Percentiles rank a stretch among this genome's conserved stretches.
Evolutionary conservation across 1,140 invertebrate species (phyloP).

Genomic region (Lordiphosa mommai): DNA sequence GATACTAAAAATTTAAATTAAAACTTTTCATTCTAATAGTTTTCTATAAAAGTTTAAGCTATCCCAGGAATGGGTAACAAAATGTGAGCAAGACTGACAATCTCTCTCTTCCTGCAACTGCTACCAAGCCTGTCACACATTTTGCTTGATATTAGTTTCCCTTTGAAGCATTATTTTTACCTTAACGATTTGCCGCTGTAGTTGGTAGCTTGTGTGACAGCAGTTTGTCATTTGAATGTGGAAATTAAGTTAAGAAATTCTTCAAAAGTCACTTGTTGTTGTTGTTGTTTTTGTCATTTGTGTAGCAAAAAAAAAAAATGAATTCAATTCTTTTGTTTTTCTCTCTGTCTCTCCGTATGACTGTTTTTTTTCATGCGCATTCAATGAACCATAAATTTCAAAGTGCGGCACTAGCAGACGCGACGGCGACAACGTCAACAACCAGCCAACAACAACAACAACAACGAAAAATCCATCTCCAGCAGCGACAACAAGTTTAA

Average conservation of each 20-base stretch:
- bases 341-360: constrained; percentile 14
- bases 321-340: constrained; percentile 64
- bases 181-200: constrained; percentile 40
- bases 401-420: constrained; percentile 63
- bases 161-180: constrained; percentile 39
- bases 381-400: constrained; percentile 78
- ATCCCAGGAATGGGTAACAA: too few species aligned
- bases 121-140: constrained; percentile 12
- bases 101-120: background rate
- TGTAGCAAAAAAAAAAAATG: constrained; percentile 23
- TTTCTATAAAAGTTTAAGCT: too few species aligned
- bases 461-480: constrained; percentile 2
- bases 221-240: constrained; percentile 37
- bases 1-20: too few species aligned
- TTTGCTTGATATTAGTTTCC: constrained; percentile 32
- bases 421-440: constrained; percentile 47
- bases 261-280: constrained; percentile 30
- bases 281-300: constrained; percentile 25
- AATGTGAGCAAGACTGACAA: too few species aligned
- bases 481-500: constrained; percentile 35
- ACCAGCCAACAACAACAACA: constrained; percentile 10
- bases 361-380: constrained; percentile 68
- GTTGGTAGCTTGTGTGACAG: background rate
- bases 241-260: constrained; percentile 44
- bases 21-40: too few species aligned